These are phyloP conservation scores for Auanema sp. DNA, from an alignment of 2,888 invertebrate genomes.

Conservation along the genomic window DNA sequence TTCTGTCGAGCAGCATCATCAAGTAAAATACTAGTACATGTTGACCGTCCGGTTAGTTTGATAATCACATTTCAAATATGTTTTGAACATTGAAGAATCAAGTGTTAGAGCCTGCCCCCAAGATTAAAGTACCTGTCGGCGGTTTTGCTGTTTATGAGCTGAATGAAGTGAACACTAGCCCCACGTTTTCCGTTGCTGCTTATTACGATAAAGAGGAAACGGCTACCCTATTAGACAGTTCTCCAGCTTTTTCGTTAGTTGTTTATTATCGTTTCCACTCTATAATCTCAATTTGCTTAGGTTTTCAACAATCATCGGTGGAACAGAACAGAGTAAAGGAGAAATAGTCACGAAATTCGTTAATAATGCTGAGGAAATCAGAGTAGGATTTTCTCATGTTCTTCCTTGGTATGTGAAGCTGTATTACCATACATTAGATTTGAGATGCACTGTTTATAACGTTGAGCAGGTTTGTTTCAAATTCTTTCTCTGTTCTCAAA, in stretches of 20 bases:
- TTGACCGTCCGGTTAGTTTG: slow-evolving; percentile 5
- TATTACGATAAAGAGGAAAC: neutral
- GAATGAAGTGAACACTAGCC: no score
- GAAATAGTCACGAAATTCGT: slow-evolving; percentile 21
- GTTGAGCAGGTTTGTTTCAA: slow-evolving; percentile 31
- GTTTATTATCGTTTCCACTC: neutral
- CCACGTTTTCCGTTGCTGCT: no score
- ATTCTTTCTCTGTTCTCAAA: slow-evolving; percentile 1
- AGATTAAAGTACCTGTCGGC: no score
- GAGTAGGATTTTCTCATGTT: slow-evolving; percentile 38
- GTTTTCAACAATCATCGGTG: slow-evolving; percentile 30
- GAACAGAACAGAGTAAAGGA: slow-evolving; percentile 31
- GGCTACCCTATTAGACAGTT: neutral
- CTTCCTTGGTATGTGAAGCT: slow-evolving; percentile 69
- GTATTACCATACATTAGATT: slow-evolving; percentile 81
- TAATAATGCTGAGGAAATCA: slow-evolving; percentile 28
- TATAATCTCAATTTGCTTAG: slow-evolving; percentile 10
- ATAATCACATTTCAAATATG: neutral
- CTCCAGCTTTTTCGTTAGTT: neutral
- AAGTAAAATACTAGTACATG: slow-evolving; percentile 17
- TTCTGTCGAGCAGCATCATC: slow-evolving; percentile 24
- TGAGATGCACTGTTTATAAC: slow-evolving; percentile 68
- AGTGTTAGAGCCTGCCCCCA: no score
- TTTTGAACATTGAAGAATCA: neutral
- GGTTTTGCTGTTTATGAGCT: no score